phyloP scores from a whole-genome alignment of 1,140 invertebrate genomes.

The Centruroides sculpturatus region DNA sequence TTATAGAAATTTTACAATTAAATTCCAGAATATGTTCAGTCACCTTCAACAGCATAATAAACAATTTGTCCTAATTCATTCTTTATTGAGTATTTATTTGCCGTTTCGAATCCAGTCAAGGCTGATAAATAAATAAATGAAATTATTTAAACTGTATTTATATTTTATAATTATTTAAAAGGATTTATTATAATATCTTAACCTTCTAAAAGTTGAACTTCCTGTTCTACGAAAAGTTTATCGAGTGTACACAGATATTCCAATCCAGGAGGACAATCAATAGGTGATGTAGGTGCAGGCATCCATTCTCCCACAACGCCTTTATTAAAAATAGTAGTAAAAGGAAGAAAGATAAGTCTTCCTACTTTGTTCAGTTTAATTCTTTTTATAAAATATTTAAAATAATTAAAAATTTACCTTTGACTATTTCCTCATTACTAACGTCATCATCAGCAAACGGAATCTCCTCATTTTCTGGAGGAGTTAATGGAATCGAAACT shows the following conservation, averaged over 20 bases:
- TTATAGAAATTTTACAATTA: too few relatives aligned
- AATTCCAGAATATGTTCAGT: not conserved
- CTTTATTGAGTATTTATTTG: conserved; percentile 71
- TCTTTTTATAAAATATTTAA: too few relatives aligned
- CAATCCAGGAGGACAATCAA: conserved; percentile 73
- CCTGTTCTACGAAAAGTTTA: conserved; percentile 71
- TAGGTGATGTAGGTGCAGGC: conserved; percentile 48
- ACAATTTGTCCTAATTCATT: conserved; percentile 57
- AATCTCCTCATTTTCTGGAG: too few relatives aligned
- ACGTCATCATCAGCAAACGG: too few relatives aligned
- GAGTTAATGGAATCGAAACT: too few relatives aligned
- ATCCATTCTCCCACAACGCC: conserved; percentile 52
- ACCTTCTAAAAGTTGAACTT: conserved; percentile 65
- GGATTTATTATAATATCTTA: conserved; percentile 27
- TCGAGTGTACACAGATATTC: conserved; percentile 86
- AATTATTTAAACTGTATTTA: not conserved
- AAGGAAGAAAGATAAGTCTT: not conserved
- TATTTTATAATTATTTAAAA: not conserved
- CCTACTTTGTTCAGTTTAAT: too few relatives aligned
- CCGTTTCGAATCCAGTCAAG: conserved; percentile 72
- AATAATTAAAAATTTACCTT: too few relatives aligned
- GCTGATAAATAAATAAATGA: conserved; percentile 8
- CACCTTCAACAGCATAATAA: conserved; percentile 60
- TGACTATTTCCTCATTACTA: too few relatives aligned
- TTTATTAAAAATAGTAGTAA: not conserved